A percentile compares a stretch with the other conserved stretches of the same genome.
These are phyloP conservation scores for Apodemia duryi DNA, from an alignment of 2,888 invertebrate genomes.

Conservation along the genomic window DNA sequence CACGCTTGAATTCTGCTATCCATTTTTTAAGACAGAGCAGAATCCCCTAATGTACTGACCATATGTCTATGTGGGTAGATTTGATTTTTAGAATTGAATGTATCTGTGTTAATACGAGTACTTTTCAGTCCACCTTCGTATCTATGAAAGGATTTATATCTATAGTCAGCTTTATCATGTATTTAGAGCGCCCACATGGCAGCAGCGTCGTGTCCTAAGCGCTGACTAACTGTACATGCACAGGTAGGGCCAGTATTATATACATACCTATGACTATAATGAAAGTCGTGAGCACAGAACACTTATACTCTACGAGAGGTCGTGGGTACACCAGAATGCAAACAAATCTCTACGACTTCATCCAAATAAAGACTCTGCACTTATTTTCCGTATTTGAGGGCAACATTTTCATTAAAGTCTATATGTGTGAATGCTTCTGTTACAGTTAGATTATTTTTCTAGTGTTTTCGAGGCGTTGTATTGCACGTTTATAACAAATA, in stretches of 20 bases:
- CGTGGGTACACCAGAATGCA: neutral
- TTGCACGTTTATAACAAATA: neutral
- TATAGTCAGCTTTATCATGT: constrained; percentile 13
- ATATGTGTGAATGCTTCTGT: neutral
- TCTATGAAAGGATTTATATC: constrained; percentile 14
- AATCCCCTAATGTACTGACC: too few relatives aligned
- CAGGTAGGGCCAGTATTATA: too few relatives aligned
- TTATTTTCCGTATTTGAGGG: neutral
- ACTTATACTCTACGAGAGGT: too few relatives aligned
- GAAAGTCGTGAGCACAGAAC: neutral
- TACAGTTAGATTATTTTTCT: neutral
- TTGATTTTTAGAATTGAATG: too few relatives aligned
- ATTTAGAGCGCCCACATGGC: constrained; percentile 27
- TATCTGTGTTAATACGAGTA: too few relatives aligned
- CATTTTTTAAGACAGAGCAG: too few relatives aligned
- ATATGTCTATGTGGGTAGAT: too few relatives aligned
- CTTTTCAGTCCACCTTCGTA: too few relatives aligned
- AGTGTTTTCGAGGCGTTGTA: neutral
- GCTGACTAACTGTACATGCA: too few relatives aligned
- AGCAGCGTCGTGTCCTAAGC: constrained; percentile 22
- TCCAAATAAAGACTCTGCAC: constrained; percentile 1
- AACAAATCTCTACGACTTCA: neutral
- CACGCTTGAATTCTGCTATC: too few relatives aligned
- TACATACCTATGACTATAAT: neutral
- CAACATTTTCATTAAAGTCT: neutral